Evolutionary conservation across 2,888 invertebrate genomes (phyloP), one percentile per base, ranked within the genome.

Genomic region (Elegia similella): DNA sequence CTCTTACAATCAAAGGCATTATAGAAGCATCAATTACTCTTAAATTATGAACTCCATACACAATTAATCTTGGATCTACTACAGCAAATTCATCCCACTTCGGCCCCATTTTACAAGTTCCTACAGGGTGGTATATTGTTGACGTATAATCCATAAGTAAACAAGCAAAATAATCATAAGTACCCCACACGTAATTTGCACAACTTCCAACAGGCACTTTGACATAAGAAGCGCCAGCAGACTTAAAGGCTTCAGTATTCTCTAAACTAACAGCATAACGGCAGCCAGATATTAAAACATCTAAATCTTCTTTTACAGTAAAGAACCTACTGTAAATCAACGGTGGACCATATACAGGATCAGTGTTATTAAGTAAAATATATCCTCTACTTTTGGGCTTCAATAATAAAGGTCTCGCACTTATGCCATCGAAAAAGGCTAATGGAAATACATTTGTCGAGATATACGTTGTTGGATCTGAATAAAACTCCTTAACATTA

Each of bases 101-200:
- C 0, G 95, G 94, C 3, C 95, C 95, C 95, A 95, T 95, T 75
- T 94, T 95, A 73, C 94, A 94, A 0, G 95, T 95, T 0, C 95
- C 94, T 15, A 93, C 93, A 0, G 94, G 95, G 82, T 95, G 95
- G 69, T 86, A 95, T 59, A 95, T 94, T 0, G 95, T 95, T 0
- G 93, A 84, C 0, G 96, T 95, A 68, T 95, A 95, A 44, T 93
- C 92, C 62, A 88, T 93, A 0, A 93, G 83, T 3, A 95, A 72
- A 71, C 95, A 96, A 6, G 84, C 87, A 89, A 95, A 95, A 76
- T 96, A 96, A 6, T 93, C 92, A 67, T 94, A 93, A 0, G 92
- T 90, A 43, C 93, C 94, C 84, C 94, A 95, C 38, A 79, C 68
- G 59, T 91, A 86, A 0, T 82, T 75, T 6, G 80, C 75, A 75